Conservation (phyloP, 2,797 vertebrate species). For the Rhabdophis nuchalis region DNA sequence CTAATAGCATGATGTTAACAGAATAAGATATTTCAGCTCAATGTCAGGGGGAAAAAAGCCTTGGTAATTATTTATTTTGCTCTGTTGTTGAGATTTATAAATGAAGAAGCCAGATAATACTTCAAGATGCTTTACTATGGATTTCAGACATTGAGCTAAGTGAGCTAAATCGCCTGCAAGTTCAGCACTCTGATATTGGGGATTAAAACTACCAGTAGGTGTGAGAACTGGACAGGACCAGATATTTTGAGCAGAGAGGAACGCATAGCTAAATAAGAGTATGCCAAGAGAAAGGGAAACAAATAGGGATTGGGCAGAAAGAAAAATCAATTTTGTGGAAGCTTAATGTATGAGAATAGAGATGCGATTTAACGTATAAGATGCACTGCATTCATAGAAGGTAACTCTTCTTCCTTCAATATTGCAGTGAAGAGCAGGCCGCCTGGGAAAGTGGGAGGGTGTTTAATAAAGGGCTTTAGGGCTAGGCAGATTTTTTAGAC, state of each 20-base stretch:
- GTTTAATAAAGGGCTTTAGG: background rate
- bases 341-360: background rate
- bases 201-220: background rate
- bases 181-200: background rate
- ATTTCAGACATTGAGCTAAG: background rate
- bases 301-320: background rate
- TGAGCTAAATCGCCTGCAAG: background rate
- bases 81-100: background rate
- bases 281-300: background rate
- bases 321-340: background rate
- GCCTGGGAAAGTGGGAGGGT: background rate
- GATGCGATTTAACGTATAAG: background rate
- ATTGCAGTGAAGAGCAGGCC: background rate
- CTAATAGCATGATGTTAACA: background rate
- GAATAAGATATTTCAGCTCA: background rate
- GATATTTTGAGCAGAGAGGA: background rate
- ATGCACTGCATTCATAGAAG: background rate
- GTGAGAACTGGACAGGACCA: background rate
- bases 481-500: background rate
- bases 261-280: background rate
- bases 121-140: background rate
- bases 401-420: background rate
- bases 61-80: background rate
- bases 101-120: background rate
- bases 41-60: background rate